Conservation (phyloP, 2,797 vertebrate species). For the Pyrrhura leucotis region DNA sequence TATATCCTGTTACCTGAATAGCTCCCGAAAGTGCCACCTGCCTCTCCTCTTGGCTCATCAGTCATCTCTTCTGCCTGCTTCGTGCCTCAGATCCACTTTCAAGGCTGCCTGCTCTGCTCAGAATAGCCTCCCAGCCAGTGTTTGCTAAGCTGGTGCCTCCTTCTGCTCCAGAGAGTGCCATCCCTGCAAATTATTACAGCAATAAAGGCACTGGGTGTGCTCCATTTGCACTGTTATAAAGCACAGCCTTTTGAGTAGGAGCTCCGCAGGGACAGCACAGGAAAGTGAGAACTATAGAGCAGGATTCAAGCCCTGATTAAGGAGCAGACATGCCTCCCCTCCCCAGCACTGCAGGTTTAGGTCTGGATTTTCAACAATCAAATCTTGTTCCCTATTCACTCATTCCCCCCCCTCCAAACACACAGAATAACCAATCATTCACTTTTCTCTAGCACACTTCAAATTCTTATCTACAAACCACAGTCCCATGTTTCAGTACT, state of each 20-base stretch:
- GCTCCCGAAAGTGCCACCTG: conserved; percentile 10
- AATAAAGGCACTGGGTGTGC: conserved; percentile 64
- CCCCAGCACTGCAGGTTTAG: not conserved
- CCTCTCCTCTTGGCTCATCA: conserved; percentile 29
- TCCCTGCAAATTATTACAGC: conserved; percentile 62
- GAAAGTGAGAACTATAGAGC: conserved; percentile 43
- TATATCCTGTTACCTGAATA: conserved; percentile 34
- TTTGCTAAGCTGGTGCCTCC: conserved; percentile 58
- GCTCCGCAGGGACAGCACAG: conserved; percentile 15
- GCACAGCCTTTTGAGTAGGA: conserved; percentile 27
- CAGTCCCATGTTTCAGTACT: not conserved
- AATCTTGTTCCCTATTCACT: conserved; percentile 3
- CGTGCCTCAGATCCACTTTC: conserved; percentile 1
- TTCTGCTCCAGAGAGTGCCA: conserved; percentile 57
- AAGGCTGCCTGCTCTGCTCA: conserved; percentile 42
- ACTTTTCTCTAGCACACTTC: not conserved
- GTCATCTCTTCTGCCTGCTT: not conserved
- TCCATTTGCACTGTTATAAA: conserved; percentile 42
- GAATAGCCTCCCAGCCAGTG: conserved; percentile 41
- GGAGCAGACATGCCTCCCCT: conserved; percentile 11
- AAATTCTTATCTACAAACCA: conserved; percentile 37
- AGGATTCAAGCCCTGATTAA: conserved; percentile 42
- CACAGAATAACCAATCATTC: not conserved
- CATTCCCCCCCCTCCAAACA: conserved; percentile 46
- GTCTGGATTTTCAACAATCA: conserved; percentile 49